phyloP scores from a whole-genome alignment of 2,888 invertebrate species.

The Cataglyphis albicans region DNA sequence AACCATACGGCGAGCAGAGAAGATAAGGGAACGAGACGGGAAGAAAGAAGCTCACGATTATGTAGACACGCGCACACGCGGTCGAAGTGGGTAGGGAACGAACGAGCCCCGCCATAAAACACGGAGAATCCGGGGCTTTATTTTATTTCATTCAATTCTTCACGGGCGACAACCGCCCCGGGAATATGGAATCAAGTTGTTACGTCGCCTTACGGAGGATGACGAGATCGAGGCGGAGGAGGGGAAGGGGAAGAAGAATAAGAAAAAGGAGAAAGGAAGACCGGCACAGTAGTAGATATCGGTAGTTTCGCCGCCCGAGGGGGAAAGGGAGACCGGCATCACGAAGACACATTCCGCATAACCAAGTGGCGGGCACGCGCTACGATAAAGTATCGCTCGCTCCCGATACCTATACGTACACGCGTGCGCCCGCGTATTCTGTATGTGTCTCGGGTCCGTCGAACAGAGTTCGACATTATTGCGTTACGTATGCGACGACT shows the following conservation, averaged over 20 bases:
- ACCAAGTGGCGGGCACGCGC: slow-evolving; percentile 68
- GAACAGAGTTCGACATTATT: slow-evolving; percentile 31
- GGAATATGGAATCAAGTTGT: slow-evolving; percentile 85
- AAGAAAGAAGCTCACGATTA: slow-evolving; percentile 57
- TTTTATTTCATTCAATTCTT: slow-evolving; percentile 84
- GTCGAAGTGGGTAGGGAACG: slow-evolving; percentile 17
- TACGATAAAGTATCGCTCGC: slow-evolving; percentile 75
- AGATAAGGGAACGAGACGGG: slow-evolving; percentile 57
- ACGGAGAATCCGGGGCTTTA: slow-evolving; percentile 79
- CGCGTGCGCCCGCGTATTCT: slow-evolving; percentile 7
- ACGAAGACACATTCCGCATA: slow-evolving; percentile 70
- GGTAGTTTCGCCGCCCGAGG: slow-evolving; percentile 74
- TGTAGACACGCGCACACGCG: slow-evolving; percentile 60
- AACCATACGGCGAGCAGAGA: background rate
- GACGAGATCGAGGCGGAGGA: slow-evolving; percentile 45
- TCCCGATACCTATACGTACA: slow-evolving; percentile 61
- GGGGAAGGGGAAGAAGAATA: background rate
- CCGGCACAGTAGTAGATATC: slow-evolving; percentile 53
- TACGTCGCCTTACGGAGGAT: slow-evolving; percentile 67
- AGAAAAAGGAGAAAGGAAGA: background rate
- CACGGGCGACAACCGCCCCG: slow-evolving; percentile 80
- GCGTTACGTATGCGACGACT: slow-evolving; percentile 54
- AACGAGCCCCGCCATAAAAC: slow-evolving; percentile 63
- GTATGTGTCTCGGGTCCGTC: slow-evolving; percentile 28
- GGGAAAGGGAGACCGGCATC: slow-evolving; percentile 66